phyloP scores from a whole-genome alignment of 2,888 invertebrate genomes.

The Cephus pygmeus region DNA sequence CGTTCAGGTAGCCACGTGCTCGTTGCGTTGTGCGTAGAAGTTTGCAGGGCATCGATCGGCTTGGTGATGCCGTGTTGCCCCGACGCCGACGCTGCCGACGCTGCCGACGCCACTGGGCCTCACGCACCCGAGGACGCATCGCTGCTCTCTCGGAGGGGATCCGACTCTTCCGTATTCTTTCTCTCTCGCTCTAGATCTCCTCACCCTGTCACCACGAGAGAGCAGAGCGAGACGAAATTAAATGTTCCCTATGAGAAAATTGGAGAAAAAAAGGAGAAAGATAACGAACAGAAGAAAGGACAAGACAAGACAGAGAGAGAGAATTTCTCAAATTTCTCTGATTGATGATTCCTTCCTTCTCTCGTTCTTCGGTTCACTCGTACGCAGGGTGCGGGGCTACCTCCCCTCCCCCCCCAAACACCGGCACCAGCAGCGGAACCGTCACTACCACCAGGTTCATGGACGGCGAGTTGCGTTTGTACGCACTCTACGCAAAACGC shows the following conservation, averaged over 20 bases:
- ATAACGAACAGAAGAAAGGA: not conserved
- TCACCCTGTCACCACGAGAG: not conserved
- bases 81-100: not conserved
- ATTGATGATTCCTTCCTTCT: not conserved
- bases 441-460: not conserved
- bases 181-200: conserved; percentile 3
- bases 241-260: not conserved
- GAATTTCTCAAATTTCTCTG: not conserved
- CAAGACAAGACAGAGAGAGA: not conserved
- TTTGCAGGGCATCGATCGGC: conserved; percentile 19
- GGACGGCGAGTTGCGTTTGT: not conserved
- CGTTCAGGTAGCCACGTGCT: conserved; percentile 16
- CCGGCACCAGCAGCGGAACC: not conserved
- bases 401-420: not conserved
- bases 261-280: not conserved
- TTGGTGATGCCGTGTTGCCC: not conserved
- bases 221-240: not conserved
- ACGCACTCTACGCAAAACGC: not conserved
- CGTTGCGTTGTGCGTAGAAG: conserved; percentile 19
- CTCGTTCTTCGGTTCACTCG: conserved; percentile 7
- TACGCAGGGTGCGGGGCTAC: not conserved
- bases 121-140: not conserved
- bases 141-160: not conserved
- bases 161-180: not conserved
- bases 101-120: not conserved